Evolutionary conservation across 2,113 vertebrate species (phyloP).

Genomic region (Nesogale talazaci): DNA sequence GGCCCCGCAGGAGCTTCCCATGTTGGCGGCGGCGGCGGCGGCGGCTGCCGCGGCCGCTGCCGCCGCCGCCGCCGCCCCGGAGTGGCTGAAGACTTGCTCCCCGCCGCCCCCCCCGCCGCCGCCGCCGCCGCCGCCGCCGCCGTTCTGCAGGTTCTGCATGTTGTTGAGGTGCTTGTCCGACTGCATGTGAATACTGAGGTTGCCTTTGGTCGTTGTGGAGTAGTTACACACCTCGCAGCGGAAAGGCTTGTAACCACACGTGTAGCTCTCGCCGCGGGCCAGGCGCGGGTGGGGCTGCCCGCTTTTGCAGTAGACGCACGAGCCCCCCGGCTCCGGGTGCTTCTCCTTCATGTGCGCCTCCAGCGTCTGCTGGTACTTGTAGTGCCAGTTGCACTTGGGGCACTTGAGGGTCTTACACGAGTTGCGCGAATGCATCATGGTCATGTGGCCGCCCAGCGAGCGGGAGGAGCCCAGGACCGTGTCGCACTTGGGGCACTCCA

Average conservation of each 20-base stretch:
- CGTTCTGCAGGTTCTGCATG: slow-evolving; percentile 99
- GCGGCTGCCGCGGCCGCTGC: slow-evolving; percentile 91
- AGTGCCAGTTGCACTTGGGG: slow-evolving; percentile 99
- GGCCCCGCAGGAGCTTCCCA: slow-evolving; percentile 92
- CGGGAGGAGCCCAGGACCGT: slow-evolving; percentile 98
- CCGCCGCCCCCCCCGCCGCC: slow-evolving; percentile 92
- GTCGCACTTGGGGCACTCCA: slow-evolving; percentile 99
- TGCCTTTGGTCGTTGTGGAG: slow-evolving; percentile 99
- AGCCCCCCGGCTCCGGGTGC: slow-evolving; percentile 97
- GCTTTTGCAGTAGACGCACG: slow-evolving; percentile 95
- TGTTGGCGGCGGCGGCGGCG: slow-evolving; percentile 89
- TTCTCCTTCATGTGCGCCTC: slow-evolving; percentile 99
- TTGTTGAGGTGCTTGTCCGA: slow-evolving; percentile 99
- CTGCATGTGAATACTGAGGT: slow-evolving; percentile 99
- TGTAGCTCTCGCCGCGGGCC: slow-evolving; percentile 99
- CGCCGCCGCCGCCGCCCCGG: slow-evolving; percentile 87
- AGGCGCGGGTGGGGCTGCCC: slow-evolving; percentile 98
- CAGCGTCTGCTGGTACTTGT: slow-evolving; percentile 99
- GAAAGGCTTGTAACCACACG: slow-evolving; percentile 99
- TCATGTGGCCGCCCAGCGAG: slow-evolving; percentile 99
- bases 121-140: slow-evolving; percentile 91
- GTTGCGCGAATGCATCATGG: slow-evolving; percentile 99
- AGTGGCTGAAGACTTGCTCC: slow-evolving; percentile 96
- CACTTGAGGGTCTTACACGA: slow-evolving; percentile 99
- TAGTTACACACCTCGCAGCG: slow-evolving; percentile 99